These are phyloP conservation scores for Australoheros scitulus DNA, from an alignment of 2,113 vertebrate species.

Conservation along the genomic window DNA sequence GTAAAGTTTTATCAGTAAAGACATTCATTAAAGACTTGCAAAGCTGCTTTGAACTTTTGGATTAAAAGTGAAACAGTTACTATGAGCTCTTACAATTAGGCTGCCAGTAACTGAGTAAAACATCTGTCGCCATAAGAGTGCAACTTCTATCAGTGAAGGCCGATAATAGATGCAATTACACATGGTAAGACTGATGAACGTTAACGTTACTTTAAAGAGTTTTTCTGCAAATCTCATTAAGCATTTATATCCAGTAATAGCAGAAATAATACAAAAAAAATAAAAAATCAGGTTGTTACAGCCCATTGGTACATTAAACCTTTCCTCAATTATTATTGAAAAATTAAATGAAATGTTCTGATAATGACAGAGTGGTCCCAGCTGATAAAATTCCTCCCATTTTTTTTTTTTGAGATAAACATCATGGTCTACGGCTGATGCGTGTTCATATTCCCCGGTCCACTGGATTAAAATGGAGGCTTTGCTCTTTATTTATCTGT, in stretches of 20 bases:
- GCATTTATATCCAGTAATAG: not conserved
- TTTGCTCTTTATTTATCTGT: not conserved
- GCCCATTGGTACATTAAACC: no score
- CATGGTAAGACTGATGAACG: not conserved
- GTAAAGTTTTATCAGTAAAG: not conserved
- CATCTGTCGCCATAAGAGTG: not conserved
- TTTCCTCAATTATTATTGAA: not conserved
- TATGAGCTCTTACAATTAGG: not conserved
- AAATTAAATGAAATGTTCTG: not conserved
- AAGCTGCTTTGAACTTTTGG: no score
- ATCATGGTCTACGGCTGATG: not conserved
- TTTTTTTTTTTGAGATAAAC: not conserved
- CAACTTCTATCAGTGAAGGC: not conserved
- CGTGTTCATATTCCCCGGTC: not conserved
- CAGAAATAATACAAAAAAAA: not conserved
- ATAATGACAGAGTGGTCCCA: not conserved
- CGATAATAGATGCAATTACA: not conserved
- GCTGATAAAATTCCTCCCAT: not conserved
- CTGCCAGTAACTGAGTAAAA: not conserved
- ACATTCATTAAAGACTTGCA: not conserved
- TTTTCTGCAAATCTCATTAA: constrained; percentile 1
- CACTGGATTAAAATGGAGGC: not conserved
- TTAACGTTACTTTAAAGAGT: not conserved
- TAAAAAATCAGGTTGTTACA: not conserved
- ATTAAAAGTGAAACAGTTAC: no score